Base-by-base conservation (phyloP, 1,140 invertebrate genomes). In the Leptestheria dahalacensis region DNA sequence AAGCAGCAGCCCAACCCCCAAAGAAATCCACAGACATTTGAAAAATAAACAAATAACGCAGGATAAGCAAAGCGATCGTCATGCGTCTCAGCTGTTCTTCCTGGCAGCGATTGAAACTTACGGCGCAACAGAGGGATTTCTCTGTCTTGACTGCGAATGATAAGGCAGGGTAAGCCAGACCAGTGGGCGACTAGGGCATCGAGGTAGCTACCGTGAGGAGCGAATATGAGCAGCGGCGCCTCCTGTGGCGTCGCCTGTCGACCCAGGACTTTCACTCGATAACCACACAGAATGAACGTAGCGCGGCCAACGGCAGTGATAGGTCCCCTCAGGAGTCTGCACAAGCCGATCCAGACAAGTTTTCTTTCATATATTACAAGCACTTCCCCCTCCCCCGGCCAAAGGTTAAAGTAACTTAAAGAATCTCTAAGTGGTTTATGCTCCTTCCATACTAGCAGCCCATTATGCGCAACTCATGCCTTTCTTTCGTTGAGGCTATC, bases 131-230 rank as follows among this genome's bases (percentile, higher is more conserved):
- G 82, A 64, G 84, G 84, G 70, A 87, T 81, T 66, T 81, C 78
- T 57, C 77, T 77, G 70, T 83, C 86, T 70, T 90, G 86, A 64
- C 82, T 78, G 65, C 84, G 77, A 63, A 84, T 83, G 70, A 91
- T 85, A 66, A 85, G 83, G 20, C 82, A 85, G 11, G 86, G 85
- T 69, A 88, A 82, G 65, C 78, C 81, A 15, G 82, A 82, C 63
- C 84, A 79, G 70, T 87, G 87, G 64, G 85, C 81, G 63, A 86
- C 83, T 65, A 87, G 81, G 62, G 85, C 85, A 74, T 92, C 88
- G 63, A 90, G 76, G 74, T 88, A 91, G 1, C 86, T 86, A 29
- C 86, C 88, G 73, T 92, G 88, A 3, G 88, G 88, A 2, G 87
- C 87, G 29, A 84, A 78, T n/a, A 87, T 85, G 51, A 91, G 73